These are phyloP conservation scores for Sebastolobus alascanus DNA, from an alignment of 2,797 vertebrate species.

Conservation along the genomic window DNA sequence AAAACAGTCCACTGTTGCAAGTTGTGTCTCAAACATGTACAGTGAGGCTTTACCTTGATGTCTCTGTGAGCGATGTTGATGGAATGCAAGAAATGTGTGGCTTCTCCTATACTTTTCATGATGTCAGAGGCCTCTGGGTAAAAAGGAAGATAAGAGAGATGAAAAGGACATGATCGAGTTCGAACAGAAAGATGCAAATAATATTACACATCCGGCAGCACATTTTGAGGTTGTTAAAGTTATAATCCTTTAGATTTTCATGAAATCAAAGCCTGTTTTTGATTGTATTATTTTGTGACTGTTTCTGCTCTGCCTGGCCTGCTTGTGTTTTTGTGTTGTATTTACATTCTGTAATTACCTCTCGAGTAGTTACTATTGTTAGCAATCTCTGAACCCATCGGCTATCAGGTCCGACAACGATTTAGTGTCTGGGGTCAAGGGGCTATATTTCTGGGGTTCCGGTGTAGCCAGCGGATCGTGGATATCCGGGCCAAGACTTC, in stretches of 20 bases:
- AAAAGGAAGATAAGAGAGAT: not conserved
- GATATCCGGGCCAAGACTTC: too few species aligned
- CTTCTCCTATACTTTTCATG: constrained; percentile 95
- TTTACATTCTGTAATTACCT: not conserved
- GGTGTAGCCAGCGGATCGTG: too few species aligned
- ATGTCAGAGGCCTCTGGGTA: constrained; percentile 92
- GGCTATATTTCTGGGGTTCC: too few species aligned
- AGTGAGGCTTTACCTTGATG: constrained; percentile 86
- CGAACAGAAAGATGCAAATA: not conserved
- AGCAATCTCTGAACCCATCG: too few species aligned
- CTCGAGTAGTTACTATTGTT: not conserved
- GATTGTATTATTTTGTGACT: not conserved
- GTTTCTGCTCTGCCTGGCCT: too few species aligned
- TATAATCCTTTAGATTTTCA: constrained; percentile 2
- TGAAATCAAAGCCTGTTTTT: not conserved
- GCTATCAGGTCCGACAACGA: too few species aligned
- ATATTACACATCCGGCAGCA: not conserved
- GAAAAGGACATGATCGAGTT: not conserved
- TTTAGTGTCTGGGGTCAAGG: too few species aligned
- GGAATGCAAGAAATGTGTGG: constrained; percentile 91
- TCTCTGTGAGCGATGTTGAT: constrained; percentile 95
- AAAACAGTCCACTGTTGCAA: not conserved
- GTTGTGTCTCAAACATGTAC: not conserved
- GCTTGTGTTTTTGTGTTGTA: too few species aligned
- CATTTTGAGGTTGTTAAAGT: not conserved